phyloP scores from a whole-genome alignment of 2,888 invertebrate genomes.

The Pristionchus exspectatus region DNA sequence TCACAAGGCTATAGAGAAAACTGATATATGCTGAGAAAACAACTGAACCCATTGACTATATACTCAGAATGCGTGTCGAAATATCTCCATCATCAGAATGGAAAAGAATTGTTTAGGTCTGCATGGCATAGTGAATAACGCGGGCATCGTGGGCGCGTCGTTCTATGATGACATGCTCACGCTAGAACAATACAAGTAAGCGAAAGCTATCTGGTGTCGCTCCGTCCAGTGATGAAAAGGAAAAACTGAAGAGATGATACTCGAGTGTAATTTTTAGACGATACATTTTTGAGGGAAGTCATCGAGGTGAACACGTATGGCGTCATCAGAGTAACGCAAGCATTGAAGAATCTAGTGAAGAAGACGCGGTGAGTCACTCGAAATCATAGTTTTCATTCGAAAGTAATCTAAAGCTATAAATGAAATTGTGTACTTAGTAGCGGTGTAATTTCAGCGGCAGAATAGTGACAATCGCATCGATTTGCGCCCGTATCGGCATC shows the following conservation, averaged over 20 bases:
- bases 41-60: no score
- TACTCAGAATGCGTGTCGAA: no score
- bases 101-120: slow-evolving; percentile 61
- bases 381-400: neutral
- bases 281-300: neutral
- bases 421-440: no score
- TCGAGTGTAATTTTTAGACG: no score
- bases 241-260: no score
- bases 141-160: slow-evolving; percentile 73
- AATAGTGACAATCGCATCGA: slow-evolving; percentile 22
- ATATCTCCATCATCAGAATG: no score
- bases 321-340: slow-evolving; percentile 75
- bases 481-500: slow-evolving; percentile 39
- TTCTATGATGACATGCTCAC: slow-evolving; percentile 78
- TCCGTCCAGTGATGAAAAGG: no score
- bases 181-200: slow-evolving; percentile 75
- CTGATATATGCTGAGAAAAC: no score
- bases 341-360: slow-evolving; percentile 72
- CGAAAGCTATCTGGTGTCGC: no score
- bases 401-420: neutral
- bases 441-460: slow-evolving; percentile 33
- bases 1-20: no score
- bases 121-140: slow-evolving; percentile 77
- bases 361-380: slow-evolving; percentile 62
- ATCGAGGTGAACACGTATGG: slow-evolving; percentile 78